phyloP scores from a whole-genome alignment of 2,888 invertebrate genomes.

The Scaeva pyrastri region DNA sequence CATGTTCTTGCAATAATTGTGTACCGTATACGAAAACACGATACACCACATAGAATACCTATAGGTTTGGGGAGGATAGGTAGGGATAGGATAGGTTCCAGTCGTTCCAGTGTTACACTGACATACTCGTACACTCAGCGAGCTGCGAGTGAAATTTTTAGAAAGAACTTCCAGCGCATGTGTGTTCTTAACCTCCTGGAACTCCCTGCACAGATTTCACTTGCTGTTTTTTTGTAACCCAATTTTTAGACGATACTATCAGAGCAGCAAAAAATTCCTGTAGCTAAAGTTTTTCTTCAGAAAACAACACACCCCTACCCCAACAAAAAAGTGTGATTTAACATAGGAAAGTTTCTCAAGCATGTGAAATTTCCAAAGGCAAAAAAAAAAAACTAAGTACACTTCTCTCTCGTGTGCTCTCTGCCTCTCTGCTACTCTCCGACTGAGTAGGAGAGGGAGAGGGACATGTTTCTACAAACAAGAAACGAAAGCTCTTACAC shows the following conservation, averaged over 20 bases:
- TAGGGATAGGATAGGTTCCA: slow-evolving; percentile 21
- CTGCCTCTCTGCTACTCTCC: slow-evolving; percentile 24
- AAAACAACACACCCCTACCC: slow-evolving; percentile 59
- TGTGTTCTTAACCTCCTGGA: slow-evolving; percentile 54
- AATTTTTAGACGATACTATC: slow-evolving; percentile 56
- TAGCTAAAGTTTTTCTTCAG: slow-evolving; percentile 47
- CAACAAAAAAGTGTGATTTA: slow-evolving; percentile 40
- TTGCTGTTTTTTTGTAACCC: slow-evolving; percentile 45
- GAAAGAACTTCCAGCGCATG: slow-evolving; percentile 73
- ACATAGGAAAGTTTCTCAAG: slow-evolving; percentile 46
- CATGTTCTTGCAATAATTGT: background rate
- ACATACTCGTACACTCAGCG: slow-evolving; percentile 44
- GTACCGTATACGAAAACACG: too few relatives aligned
- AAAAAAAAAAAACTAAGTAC: background rate
- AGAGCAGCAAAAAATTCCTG: slow-evolving; percentile 38
- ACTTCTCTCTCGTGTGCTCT: slow-evolving; percentile 19
- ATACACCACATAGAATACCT: too few relatives aligned
- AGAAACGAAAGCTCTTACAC: slow-evolving; percentile 58
- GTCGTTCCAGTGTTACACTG: slow-evolving; percentile 71
- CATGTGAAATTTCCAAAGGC: slow-evolving; percentile 49
- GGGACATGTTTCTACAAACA: slow-evolving; percentile 29
- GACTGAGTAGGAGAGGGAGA: slow-evolving; percentile 15
- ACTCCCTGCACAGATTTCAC: slow-evolving; percentile 55
- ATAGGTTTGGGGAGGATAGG: background rate
- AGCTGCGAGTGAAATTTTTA: slow-evolving; percentile 39